A percentile compares a stretch with the other conserved stretches of the same genome.
phyloP scores from a whole-genome alignment of 2,888 invertebrate genomes.

The Plebejus anna region DNA sequence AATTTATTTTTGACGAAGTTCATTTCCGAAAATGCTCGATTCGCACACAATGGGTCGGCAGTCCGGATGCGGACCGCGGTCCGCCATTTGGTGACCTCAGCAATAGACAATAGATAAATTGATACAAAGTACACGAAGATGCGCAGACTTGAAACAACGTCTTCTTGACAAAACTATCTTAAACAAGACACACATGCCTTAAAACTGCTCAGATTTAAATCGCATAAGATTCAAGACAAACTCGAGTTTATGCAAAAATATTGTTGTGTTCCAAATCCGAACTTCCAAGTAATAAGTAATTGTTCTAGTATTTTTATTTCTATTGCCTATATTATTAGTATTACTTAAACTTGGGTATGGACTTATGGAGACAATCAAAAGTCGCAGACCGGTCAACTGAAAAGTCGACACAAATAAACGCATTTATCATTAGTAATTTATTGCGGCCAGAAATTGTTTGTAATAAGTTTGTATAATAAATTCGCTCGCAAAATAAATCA shows the following conservation, averaged over 20 bases:
- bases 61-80: no score
- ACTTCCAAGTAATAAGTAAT: no score
- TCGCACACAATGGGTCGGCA: no score
- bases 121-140: no score
- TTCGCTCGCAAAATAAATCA: slow-evolving; percentile 65
- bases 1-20: no score
- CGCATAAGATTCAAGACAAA: not conserved
- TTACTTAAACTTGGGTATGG: not conserved
- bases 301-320: not conserved
- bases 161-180: no score
- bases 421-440: slow-evolving; percentile 28
- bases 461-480: slow-evolving; percentile 50
- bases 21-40: no score
- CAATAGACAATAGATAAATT: no score
- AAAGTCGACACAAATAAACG: slow-evolving; percentile 13
- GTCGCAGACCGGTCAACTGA: slow-evolving; percentile 1
- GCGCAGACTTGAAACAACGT: no score
- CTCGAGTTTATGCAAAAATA: not conserved
- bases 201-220: not conserved
- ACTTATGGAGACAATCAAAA: not conserved
- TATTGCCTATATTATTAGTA: not conserved
- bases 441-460: slow-evolving; percentile 48
- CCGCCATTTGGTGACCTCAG: no score
- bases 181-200: not conserved
- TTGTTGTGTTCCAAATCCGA: not conserved